Evolutionary conservation across 2,113 vertebrate genomes (phyloP).

Genomic region (Balaeniceps rex): DNA sequence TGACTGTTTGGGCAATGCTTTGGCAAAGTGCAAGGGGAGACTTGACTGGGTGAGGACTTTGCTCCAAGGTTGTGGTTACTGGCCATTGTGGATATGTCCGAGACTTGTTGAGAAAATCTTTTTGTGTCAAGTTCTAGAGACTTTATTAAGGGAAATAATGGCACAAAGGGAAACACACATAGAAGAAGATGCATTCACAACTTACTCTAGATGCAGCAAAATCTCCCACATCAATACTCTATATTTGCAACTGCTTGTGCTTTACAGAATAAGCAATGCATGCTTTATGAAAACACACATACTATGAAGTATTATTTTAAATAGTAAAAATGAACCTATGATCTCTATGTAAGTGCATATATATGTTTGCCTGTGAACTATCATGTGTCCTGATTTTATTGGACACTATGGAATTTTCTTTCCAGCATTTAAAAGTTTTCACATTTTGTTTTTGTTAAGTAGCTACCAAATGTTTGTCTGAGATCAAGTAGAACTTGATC

Average conservation of each 20-base stretch:
- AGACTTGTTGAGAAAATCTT: background rate
- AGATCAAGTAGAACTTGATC: background rate
- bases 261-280: background rate
- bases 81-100: background rate
- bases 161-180: rapidly evolving
- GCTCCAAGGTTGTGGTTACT: background rate
- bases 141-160: background rate
- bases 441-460: background rate
- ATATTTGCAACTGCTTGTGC: background rate
- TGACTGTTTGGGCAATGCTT: background rate
- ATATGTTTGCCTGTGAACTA: background rate
- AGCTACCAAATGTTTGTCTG: background rate
- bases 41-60: background rate
- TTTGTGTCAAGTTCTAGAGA: background rate
- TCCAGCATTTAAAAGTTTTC: background rate
- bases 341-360: background rate
- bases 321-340: background rate
- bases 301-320: background rate
- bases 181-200: background rate
- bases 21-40: background rate
- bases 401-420: background rate
- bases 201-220: background rate
- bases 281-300: background rate
- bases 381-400: background rate
- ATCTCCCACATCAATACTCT: background rate